Evolutionary conservation across 2,888 invertebrate genomes (phyloP).

Genomic region (Augochlorella aurata): DNA sequence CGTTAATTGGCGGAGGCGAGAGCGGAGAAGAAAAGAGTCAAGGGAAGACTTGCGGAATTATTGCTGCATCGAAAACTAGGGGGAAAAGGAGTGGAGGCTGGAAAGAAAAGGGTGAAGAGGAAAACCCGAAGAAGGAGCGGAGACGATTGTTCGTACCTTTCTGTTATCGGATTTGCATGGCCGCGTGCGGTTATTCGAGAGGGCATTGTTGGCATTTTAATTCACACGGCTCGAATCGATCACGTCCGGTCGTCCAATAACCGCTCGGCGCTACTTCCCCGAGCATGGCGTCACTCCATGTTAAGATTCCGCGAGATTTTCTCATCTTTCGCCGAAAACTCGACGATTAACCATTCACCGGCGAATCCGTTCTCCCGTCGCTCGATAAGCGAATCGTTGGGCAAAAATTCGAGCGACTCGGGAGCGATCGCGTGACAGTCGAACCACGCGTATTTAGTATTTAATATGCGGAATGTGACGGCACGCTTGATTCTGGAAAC

Average conservation of each 20-base stretch:
- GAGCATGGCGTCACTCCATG: slow-evolving; percentile 50
- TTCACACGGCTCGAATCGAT: slow-evolving; percentile 69
- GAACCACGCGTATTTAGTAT: neutral
- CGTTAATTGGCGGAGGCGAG: slow-evolving; percentile 62
- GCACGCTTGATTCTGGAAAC: neutral
- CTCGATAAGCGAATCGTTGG: neutral
- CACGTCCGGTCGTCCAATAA: slow-evolving; percentile 62
- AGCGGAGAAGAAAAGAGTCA: slow-evolving; percentile 60
- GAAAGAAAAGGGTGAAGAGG: slow-evolving; percentile 52
- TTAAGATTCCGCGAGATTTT: slow-evolving; percentile 43
- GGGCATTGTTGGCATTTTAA: slow-evolving; percentile 69
- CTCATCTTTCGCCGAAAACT: neutral
- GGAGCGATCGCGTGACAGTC: slow-evolving; percentile 41
- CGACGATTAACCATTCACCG: neutral
- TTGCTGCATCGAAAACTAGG: slow-evolving; percentile 46
- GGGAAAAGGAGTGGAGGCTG: slow-evolving; percentile 27
- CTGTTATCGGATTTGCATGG: slow-evolving; percentile 74
- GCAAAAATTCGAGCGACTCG: slow-evolving; percentile 18
- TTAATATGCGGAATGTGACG: slow-evolving; percentile 8
- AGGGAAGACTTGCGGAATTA: slow-evolving; percentile 65
- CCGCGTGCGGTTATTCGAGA: slow-evolving; percentile 65
- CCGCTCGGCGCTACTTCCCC: slow-evolving; percentile 20
- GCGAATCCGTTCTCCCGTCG: neutral
- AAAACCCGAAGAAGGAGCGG: slow-evolving; percentile 45
- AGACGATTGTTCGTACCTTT: slow-evolving; percentile 62